phyloP scores from a whole-genome alignment of 2,888 invertebrate genomes.

The Drosophila lacicola region DNA sequence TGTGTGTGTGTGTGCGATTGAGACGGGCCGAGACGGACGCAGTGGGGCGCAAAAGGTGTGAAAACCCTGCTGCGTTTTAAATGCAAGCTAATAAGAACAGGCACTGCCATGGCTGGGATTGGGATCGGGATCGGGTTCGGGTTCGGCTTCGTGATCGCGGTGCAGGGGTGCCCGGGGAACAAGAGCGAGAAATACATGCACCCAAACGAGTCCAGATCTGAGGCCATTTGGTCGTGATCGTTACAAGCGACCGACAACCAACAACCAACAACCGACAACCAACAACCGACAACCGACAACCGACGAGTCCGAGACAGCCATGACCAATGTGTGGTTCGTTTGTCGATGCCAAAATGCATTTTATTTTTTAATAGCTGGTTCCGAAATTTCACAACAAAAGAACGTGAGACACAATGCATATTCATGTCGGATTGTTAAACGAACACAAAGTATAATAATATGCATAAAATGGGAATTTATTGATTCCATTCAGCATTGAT shows the following conservation, averaged over 20 bases:
- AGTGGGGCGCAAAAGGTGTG: slow-evolving; percentile 84
- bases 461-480: slow-evolving; percentile 16
- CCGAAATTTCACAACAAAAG: slow-evolving; percentile 28
- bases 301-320: slow-evolving; percentile 36
- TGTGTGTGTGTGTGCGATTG: background rate
- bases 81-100: slow-evolving; percentile 83
- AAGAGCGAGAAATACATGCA: slow-evolving; percentile 2
- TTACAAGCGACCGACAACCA: slow-evolving; percentile 46
- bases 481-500: slow-evolving; percentile 20
- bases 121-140: no score
- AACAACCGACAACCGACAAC: slow-evolving; percentile 15
- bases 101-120: no score
- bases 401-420: slow-evolving; percentile 14
- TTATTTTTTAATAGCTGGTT: slow-evolving; percentile 26
- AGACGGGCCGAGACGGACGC: slow-evolving; percentile 41
- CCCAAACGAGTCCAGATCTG: slow-evolving; percentile 42
- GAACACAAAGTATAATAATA: slow-evolving; percentile 11
- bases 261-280: slow-evolving; percentile 27
- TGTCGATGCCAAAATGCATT: slow-evolving; percentile 49
- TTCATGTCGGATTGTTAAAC: slow-evolving; percentile 23
- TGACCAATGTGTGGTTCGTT: slow-evolving; percentile 51
- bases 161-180: background rate
- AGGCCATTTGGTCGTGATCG: slow-evolving; percentile 38
- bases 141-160: no score
- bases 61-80: slow-evolving; percentile 84